Evolutionary conservation across 35 echinoderm and acorn worm species (phyloP).

Genomic region (Heliocidaris tuberculata): DNA sequence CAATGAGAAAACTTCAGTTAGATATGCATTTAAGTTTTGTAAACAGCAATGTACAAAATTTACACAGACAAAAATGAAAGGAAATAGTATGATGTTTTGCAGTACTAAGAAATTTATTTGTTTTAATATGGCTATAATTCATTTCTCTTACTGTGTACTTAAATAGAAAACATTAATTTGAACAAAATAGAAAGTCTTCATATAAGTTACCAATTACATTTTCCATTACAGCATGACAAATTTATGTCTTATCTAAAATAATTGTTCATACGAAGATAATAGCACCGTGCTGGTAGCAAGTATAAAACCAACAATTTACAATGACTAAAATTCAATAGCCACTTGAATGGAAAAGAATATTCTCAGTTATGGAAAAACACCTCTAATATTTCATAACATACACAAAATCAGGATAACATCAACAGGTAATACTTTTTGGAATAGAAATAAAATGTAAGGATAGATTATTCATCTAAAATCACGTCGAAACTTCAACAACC

Average conservation of each 20-base stretch:
- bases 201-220: not conserved
- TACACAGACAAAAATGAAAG: not conserved
- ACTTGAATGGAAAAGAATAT: not conserved
- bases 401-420: not conserved
- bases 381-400: not conserved
- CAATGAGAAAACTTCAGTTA: too few species aligned
- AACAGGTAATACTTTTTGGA: too few species aligned
- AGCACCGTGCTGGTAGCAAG: not conserved
- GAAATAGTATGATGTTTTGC: not conserved
- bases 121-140: not conserved
- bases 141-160: not conserved
- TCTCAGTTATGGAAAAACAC: too few species aligned
- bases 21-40: not conserved
- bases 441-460: not conserved
- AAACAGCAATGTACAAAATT: not conserved
- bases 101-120: slow-evolving; percentile 5
- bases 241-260: not conserved
- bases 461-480: not conserved
- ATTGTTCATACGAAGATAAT: not conserved
- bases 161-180: not conserved
- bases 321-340: not conserved
- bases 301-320: not conserved
- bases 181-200: not conserved
- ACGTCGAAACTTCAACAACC: not conserved
- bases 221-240: not conserved